Percentiles rank a stretch among this genome's conserved stretches.
These are phyloP conservation scores for Pheosia tremula DNA, from an alignment of 2,888 invertebrate genomes.

Conservation along the genomic window DNA sequence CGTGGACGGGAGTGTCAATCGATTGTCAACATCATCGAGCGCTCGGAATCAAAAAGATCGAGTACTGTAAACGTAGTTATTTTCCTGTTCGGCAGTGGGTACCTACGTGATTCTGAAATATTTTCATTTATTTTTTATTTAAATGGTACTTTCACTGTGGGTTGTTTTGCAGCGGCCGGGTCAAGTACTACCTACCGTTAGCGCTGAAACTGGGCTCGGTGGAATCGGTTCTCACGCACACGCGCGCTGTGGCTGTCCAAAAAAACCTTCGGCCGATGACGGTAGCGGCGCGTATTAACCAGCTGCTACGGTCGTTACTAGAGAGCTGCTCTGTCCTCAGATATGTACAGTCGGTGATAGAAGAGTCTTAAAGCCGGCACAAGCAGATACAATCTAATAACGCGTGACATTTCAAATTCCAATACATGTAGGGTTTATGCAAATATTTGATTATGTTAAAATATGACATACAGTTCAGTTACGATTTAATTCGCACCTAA, in stretches of 20 bases:
- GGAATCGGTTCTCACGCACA: constrained; percentile 76
- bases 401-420: no score
- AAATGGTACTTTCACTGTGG: constrained; percentile 38
- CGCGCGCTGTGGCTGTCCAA: constrained; percentile 57
- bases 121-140: constrained; percentile 26
- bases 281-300: constrained; percentile 72
- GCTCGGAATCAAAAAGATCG: constrained; percentile 23
- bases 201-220: constrained; percentile 35
- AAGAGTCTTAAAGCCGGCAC: constrained; percentile 5
- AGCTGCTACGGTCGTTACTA: constrained; percentile 54
- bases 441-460: no score
- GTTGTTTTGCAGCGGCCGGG: constrained; percentile 23
- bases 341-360: constrained; percentile 50
- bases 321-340: constrained; percentile 31
- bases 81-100: constrained; percentile 33
- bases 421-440: no score
- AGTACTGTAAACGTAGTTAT: constrained; percentile 30
- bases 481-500: no score
- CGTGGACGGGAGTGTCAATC: constrained; percentile 26
- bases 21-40: constrained; percentile 19
- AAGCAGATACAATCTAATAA: background rate
- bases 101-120: constrained; percentile 28
- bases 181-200: constrained; percentile 34
- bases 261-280: constrained; percentile 53
- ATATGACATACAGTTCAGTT: no score